Evolutionary conservation across 1,140 invertebrate species (phyloP).

Genomic region (Bemisia tabaci): DNA sequence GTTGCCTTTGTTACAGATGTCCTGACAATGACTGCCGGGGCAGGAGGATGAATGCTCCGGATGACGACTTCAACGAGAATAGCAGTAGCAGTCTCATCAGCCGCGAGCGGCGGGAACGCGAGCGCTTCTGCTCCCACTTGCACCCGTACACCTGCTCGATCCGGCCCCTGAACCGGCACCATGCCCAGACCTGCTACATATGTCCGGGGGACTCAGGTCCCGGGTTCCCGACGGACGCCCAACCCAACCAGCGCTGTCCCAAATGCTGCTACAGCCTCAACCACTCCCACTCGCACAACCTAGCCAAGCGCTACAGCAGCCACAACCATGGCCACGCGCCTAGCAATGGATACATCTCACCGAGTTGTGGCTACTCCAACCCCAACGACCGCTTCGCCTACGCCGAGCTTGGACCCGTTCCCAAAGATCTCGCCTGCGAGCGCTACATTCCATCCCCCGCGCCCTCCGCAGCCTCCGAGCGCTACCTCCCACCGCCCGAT

Average conservation of each 20-base stretch:
- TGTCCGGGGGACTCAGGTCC: not conserved
- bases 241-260: not conserved
- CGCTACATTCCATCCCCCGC: slow-evolving; percentile 4
- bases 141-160: not conserved
- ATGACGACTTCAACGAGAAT: not conserved
- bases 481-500: slow-evolving; percentile 35
- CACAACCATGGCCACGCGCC: not conserved
- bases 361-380: not conserved
- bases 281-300: not conserved
- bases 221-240: not conserved
- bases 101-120: not conserved
- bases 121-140: not conserved
- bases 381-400: not conserved
- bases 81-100: not conserved
- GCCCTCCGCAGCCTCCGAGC: slow-evolving; percentile 22
- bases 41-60: not conserved
- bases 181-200: not conserved
- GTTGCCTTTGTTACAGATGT: not conserved
- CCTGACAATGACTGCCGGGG: not conserved
- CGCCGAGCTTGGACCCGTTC: not conserved
- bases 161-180: not conserved
- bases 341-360: not conserved
- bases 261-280: not conserved
- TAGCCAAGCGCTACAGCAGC: not conserved
- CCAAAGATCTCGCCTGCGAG: not conserved